Evolutionary conservation across 2,888 invertebrate genomes (phyloP).

Genomic region (Xanthorhoe spadicearia): DNA sequence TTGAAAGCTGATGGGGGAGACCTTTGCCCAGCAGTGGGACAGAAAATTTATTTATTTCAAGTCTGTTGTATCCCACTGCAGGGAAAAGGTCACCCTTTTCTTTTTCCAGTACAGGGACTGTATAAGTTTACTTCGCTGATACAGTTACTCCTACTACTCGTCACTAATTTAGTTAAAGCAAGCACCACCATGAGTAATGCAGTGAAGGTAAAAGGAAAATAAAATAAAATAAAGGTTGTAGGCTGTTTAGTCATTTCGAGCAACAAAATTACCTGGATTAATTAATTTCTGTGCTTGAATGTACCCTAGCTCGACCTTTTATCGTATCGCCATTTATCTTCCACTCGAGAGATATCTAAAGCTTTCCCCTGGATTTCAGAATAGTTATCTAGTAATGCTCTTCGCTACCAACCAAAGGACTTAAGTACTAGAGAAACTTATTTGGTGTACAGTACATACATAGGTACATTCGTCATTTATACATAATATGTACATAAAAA

Average conservation of each 20-base stretch:
- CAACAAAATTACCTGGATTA: neutral
- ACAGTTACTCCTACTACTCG: no score
- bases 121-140: no score
- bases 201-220: no score
- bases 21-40: no score
- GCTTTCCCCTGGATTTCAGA: conserved; percentile 48
- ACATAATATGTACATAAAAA: no score
- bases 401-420: neutral
- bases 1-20: no score
- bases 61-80: no score
- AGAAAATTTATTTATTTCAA: no score
- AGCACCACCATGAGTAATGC: neutral
- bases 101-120: no score
- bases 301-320: conserved; percentile 49
- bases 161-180: neutral
- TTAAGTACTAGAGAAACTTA: neutral
- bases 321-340: conserved; percentile 53
- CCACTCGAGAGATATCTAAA: conserved; percentile 54
- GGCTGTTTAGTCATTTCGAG: neutral
- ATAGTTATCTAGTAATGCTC: conserved; percentile 13
- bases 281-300: conserved; percentile 36
- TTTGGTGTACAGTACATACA: no score
- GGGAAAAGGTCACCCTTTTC: no score
- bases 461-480: no score
- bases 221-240: neutral